A percentile compares a stretch with the other conserved stretches of the same genome.
phyloP scores from a whole-genome alignment of 2,797 vertebrate species.

The Labroides dimidiatus region DNA sequence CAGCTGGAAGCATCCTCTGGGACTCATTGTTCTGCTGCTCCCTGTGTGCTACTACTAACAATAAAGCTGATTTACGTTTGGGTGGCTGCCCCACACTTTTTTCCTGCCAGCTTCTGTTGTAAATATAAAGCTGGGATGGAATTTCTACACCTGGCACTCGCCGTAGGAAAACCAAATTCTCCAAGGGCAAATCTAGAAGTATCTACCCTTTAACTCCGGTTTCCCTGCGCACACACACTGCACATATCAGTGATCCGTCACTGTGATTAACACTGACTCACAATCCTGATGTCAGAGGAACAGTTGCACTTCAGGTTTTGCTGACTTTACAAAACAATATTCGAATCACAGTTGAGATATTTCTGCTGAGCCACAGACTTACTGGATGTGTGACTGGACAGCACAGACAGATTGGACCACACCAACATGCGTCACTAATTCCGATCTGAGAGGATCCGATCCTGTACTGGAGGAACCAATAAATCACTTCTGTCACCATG shows the following conservation, averaged over 20 bases:
- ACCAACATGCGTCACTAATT: slow-evolving; percentile 39
- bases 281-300: slow-evolving; percentile 7
- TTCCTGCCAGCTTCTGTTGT: slow-evolving; percentile 20
- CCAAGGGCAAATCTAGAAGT: not conserved
- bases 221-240: not conserved
- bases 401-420: slow-evolving; percentile 12
- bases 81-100: slow-evolving; percentile 9
- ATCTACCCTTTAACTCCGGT: not conserved
- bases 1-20: slow-evolving; percentile 27
- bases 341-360: not conserved
- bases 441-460: slow-evolving; percentile 41
- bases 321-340: not conserved
- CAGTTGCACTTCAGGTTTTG: not conserved
- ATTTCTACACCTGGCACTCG: slow-evolving; percentile 8
- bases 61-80: slow-evolving; percentile 35
- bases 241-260: slow-evolving; percentile 24
- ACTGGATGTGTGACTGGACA: slow-evolving; percentile 28
- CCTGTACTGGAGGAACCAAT: slow-evolving; percentile 50
- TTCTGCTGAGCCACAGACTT: slow-evolving; percentile 1
- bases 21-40: slow-evolving; percentile 5
- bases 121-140: slow-evolving; percentile 19
- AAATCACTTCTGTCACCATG: slow-evolving; percentile 66
- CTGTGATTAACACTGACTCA: slow-evolving; percentile 28
- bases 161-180: slow-evolving; percentile 3
- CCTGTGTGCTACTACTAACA: slow-evolving; percentile 14